These are phyloP conservation scores for Platichthys flesus DNA, from an alignment of 2,113 vertebrate species.

Conservation along the genomic window DNA sequence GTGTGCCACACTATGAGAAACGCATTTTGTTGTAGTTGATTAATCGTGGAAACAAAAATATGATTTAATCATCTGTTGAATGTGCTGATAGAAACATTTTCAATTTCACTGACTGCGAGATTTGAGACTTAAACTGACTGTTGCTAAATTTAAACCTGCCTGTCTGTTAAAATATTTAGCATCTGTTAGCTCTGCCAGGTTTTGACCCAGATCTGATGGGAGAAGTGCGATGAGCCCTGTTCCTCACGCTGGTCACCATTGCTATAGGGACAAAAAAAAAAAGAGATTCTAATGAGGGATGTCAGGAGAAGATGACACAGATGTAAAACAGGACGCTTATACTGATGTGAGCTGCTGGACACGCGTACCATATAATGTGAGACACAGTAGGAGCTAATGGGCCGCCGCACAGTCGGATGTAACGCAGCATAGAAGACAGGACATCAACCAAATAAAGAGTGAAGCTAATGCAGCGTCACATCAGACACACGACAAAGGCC, in stretches of 20 bases:
- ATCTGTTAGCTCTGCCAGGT: too few relatives aligned
- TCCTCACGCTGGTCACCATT: neutral
- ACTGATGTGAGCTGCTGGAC: slow-evolving; percentile 20
- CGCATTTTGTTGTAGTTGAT: neutral
- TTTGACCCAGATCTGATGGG: too few relatives aligned
- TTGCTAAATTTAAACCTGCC: too few relatives aligned
- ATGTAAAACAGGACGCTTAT: slow-evolving; percentile 41
- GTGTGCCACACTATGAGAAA: neutral
- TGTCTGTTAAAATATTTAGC: too few relatives aligned
- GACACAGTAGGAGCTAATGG: slow-evolving; percentile 59
- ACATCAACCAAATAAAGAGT: slow-evolving; percentile 41
- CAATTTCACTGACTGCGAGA: too few relatives aligned
- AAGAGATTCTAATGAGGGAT: slow-evolving; percentile 17
- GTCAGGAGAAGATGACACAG: slow-evolving; percentile 6
- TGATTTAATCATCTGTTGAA: too few relatives aligned
- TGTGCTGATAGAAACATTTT: too few relatives aligned
- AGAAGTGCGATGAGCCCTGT: neutral
- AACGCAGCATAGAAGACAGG: slow-evolving; percentile 64
- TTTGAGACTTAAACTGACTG: too few relatives aligned
- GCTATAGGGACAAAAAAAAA: neutral
- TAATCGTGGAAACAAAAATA: neutral
- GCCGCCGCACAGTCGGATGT: slow-evolving; percentile 29
- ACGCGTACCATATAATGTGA: slow-evolving; percentile 54
- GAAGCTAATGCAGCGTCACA: slow-evolving; percentile 64
- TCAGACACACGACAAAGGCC: slow-evolving; percentile 26